Evolutionary conservation across 2,113 vertebrate species (phyloP).

Genomic region (Brachyhypopomus gauderio): DNA sequence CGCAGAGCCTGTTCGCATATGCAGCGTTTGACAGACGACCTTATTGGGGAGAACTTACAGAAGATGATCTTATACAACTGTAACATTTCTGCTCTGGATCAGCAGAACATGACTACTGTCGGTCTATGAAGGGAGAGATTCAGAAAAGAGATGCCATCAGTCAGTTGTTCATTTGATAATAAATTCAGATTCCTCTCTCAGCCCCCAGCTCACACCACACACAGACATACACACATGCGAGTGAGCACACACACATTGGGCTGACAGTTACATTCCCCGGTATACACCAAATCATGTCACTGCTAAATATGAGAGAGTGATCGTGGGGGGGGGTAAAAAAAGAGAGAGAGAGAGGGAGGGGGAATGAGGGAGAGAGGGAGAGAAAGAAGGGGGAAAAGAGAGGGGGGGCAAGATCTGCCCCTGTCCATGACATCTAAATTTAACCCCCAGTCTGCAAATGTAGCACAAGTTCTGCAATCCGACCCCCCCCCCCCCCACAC

Average conservation of each 20-base stretch:
- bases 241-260: conserved; percentile 42
- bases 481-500: conserved; percentile 70
- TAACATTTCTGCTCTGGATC: too few species aligned
- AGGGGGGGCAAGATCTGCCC: conserved; percentile 36
- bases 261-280: conserved; percentile 77
- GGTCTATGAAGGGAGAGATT: conserved; percentile 1
- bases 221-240: not conserved
- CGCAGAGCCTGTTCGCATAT: too few species aligned
- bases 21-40: too few species aligned
- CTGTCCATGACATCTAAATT: conserved; percentile 84
- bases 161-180: conserved; percentile 34
- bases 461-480: conserved; percentile 92
- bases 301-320: conserved; percentile 46
- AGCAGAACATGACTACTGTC: not conserved
- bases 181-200: not conserved
- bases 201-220: not conserved
- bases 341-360: conserved; percentile 4
- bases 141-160: conserved; percentile 25
- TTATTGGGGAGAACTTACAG: too few species aligned
- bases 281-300: conserved; percentile 56
- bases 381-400: conserved; percentile 8
- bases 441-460: conserved; percentile 90
- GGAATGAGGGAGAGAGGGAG: too few species aligned
- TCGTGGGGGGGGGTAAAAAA: not conserved
- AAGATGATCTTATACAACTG: too few species aligned